Evolutionary conservation across 2,888 invertebrate species (phyloP), one percentile per base, ranked within the genome.

Genomic region (Orthosia incerta): DNA sequence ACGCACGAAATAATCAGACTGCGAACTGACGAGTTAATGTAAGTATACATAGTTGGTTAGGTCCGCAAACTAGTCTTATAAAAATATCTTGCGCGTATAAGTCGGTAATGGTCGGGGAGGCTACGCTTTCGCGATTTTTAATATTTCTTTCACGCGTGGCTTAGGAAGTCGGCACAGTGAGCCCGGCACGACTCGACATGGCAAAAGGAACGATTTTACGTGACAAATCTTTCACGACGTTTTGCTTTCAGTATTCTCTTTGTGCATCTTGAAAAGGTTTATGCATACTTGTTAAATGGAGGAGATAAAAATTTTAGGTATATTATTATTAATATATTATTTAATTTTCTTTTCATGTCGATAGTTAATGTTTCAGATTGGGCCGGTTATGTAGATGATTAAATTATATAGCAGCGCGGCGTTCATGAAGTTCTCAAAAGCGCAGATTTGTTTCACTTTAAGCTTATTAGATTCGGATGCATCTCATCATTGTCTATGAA

Each of bases 121-220:
- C 86, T 80, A 91, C 90, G 91, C 91, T 92, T 93, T 93, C 89
- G 87, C 87, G 87, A 83, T 87, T 89, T 89, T 83, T 79, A 82
- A 84, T 90, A 88, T 89, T 83, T 88, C 88, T 86, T 85, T 87
- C 88, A 83, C 89, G 86, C 86, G 80, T 78, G 69, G 74, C 39
- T 84, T 74, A 71, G 75, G 69, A 79, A 74, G 76, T 51, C 71
- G 56, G 55, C 71, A 71, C 60, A 64, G 26, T 51, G 72, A 68
- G 59, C 75, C 59, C 60, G 20, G 63, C 48, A 48, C 64, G 53
- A 56, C 65, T 61, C 71, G 51, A 60, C 59, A 67, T 39, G 16
- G 48, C 16, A 53, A 48, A 68, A 48, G n/a, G 15, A 67, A 70
- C 53, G 12, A 71, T 63, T 75, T 61, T 48, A 50, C 26, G 12